Percentiles rank a stretch among this genome's conserved stretches.
Evolutionary conservation across 1,140 invertebrate species (phyloP).

Genomic region (Potamilus streckersoni): DNA sequence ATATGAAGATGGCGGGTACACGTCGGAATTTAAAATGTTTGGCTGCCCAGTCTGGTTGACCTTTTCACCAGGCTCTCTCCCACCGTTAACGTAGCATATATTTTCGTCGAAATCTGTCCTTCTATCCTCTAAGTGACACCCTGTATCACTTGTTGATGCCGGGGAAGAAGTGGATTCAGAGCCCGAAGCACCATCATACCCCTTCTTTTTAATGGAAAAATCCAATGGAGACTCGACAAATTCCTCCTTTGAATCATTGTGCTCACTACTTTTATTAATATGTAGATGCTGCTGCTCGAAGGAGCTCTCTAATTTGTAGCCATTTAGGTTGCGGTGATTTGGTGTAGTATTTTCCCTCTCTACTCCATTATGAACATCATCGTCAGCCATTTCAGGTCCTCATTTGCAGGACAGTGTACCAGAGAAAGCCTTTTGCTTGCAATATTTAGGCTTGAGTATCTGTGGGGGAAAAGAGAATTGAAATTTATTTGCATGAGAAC

Average conservation of each 20-base stretch:
- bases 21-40: constrained; percentile 13
- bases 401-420: too few relatives aligned
- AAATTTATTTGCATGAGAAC: too few relatives aligned
- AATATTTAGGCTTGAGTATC: too few relatives aligned
- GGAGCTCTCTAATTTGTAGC: constrained; percentile 3
- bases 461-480: too few relatives aligned
- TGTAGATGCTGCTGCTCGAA: constrained; percentile 16
- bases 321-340: background rate
- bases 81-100: too few relatives aligned
- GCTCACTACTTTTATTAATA: constrained; percentile 22
- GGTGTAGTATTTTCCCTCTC: constrained; percentile 20
- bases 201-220: constrained; percentile 44
- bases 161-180: constrained; percentile 38
- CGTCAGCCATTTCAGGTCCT: constrained; percentile 23
- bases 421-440: too few relatives aligned
- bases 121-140: constrained; percentile 32
- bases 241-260: constrained; percentile 40
- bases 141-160: constrained; percentile 32
- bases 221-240: constrained; percentile 41
- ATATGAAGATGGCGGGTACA: constrained; percentile 14
- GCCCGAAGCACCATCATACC: constrained; percentile 38
- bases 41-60: too few relatives aligned
- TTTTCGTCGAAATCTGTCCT: constrained; percentile 22
- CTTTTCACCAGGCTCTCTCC: too few relatives aligned
- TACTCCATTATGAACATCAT: constrained; percentile 27